phyloP scores from a whole-genome alignment of 1,140 invertebrate genomes.

The Helicoverpa zea region DNA sequence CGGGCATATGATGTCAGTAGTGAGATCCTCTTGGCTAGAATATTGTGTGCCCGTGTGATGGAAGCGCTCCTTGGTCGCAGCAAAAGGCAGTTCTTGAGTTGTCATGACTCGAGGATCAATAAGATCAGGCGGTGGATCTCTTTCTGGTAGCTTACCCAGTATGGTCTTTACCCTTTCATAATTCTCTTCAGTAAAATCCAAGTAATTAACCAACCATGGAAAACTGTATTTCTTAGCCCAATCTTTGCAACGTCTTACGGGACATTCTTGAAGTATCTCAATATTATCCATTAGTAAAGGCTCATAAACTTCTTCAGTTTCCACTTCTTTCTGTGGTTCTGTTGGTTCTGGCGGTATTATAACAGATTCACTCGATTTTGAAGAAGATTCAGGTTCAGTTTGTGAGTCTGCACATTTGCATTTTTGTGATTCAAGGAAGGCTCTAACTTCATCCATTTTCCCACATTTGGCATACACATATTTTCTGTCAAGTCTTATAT shows the following conservation, averaged over 20 bases:
- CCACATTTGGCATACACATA: constrained; percentile 81
- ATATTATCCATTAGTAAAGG: constrained; percentile 64
- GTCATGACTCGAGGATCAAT: constrained; percentile 65
- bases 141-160: constrained; percentile 54
- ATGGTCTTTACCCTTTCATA: constrained; percentile 68
- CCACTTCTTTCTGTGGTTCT: constrained; percentile 38
- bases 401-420: constrained; percentile 65
- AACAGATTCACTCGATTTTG: background rate
- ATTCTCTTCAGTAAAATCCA: constrained; percentile 78
- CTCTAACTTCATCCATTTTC: constrained; percentile 75
- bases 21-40: constrained; percentile 71
- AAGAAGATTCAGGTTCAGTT: background rate
- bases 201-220: constrained; percentile 67
- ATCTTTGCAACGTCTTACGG: constrained; percentile 65
- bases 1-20: constrained; percentile 51
- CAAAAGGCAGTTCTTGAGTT: constrained; percentile 68
- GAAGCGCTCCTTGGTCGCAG: constrained; percentile 66
- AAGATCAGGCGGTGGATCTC: constrained; percentile 51
- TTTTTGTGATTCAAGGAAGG: constrained; percentile 65
- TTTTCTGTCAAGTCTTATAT: constrained; percentile 70
- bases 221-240: constrained; percentile 61
- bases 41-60: constrained; percentile 73
- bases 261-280: constrained; percentile 68
- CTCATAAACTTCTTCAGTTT: constrained; percentile 62
- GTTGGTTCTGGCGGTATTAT: background rate